Evolutionary conservation across 2,797 vertebrate genomes (phyloP), one percentile per base, ranked within the genome.

Genomic region (Acomys russatus): DNA sequence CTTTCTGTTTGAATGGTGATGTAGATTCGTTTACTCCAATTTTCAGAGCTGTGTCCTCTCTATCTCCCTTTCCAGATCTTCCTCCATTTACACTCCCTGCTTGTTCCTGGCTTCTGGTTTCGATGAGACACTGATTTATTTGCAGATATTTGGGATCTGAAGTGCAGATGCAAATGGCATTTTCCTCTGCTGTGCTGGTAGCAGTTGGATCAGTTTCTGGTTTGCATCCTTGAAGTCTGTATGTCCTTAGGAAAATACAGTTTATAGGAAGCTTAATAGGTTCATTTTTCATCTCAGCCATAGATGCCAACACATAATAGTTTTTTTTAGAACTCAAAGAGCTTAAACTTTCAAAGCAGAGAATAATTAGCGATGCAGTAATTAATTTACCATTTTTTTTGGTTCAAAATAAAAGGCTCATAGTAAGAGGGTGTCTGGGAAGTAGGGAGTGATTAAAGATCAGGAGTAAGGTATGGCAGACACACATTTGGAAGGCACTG

Each of bases 181-280:
- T 93, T 94, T 79, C 94, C 82, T 78, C 88, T 91, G 78, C 59
- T 63, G 77, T 89, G 64, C 68, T 70, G 54, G 74, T 94, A 59
- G 92, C 68, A 88, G 64, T 78, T 56, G 82, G 85, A 71, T 92
- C 35, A 33, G 35, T 92, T 51, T 89, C 71, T 93, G 82, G 94
- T 98, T 96, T 98, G 94, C 90, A 91, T 97, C 93, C 38, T 38
- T 35, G 15, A 91, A 86, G 74, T 90, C 93, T 64, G 59, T 12
- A 51, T 89, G 82, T 78, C 90, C 66, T 92, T 91, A 90, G 85
- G 61, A 97, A 97, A 76, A 74, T 86, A 74, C 17, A 90, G 44
- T 35, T 90, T 64, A 77, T n/a, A 86, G 88, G 68, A 90, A 44
- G 35, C 83, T 79, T 90, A 61, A 35, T 93, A 68, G 30, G 88